A percentile compares a stretch with the other conserved stretches of the same genome.
These are phyloP conservation scores for Bombus consobrinus DNA, from an alignment of 1,140 invertebrate species.

Conservation along the genomic window DNA sequence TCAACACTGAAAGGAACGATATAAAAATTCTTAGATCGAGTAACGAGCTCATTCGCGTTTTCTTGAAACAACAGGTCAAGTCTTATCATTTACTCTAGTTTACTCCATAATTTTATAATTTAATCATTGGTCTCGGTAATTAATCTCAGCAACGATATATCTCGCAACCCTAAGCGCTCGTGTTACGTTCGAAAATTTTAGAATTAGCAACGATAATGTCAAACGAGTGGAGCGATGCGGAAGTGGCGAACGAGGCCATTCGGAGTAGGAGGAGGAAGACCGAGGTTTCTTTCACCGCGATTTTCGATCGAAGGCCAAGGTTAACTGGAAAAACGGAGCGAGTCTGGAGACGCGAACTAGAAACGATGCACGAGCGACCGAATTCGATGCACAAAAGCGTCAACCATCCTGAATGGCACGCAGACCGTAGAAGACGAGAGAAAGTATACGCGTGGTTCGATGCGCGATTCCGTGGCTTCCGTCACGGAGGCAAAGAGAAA, in stretches of 20 bases:
- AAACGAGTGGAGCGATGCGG: neutral
- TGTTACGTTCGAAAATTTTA: no score
- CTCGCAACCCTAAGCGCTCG: no score
- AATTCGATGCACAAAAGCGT: slow-evolving; percentile 30
- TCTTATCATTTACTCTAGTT: no score
- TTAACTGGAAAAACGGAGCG: slow-evolving; percentile 35
- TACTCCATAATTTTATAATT: no score
- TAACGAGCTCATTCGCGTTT: no score
- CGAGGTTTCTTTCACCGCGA: slow-evolving; percentile 44
- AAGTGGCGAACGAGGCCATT: neutral
- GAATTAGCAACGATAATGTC: neutral
- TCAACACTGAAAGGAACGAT: no score
- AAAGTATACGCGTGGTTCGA: slow-evolving; percentile 68
- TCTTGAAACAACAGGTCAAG: no score
- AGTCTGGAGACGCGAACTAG: slow-evolving; percentile 7
- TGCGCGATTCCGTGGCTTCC: slow-evolving; percentile 9
- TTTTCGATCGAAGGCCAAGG: slow-evolving; percentile 23
- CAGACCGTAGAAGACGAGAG: slow-evolving; percentile 68
- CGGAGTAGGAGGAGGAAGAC: neutral
- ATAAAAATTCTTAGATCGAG: no score
- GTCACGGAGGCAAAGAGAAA: slow-evolving; percentile 74
- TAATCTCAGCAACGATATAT: no score
- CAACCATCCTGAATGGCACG: slow-evolving; percentile 56
- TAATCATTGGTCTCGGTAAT: no score
- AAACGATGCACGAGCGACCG: neutral